These are phyloP conservation scores for Malacoraja senta DNA, from an alignment of 2,797 vertebrate species.

Conservation along the genomic window DNA sequence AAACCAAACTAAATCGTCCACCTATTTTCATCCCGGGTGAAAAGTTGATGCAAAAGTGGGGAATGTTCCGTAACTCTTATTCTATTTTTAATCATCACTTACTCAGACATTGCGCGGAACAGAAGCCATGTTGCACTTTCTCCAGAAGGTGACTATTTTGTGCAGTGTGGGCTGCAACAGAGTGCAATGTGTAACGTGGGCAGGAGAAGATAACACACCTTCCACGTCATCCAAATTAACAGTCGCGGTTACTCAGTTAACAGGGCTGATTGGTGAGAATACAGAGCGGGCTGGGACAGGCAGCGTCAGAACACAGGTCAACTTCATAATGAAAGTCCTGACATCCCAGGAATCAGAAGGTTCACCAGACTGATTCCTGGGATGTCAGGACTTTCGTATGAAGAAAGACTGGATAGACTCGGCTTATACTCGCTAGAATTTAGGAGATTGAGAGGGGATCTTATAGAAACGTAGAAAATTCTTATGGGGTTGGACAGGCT, in stretches of 20 bases:
- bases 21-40: background rate
- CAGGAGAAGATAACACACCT: background rate
- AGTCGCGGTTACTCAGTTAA: slow-evolving; percentile 24
- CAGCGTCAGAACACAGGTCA: background rate
- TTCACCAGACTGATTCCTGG: too few species aligned
- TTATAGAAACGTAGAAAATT: too few species aligned
- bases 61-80: background rate
- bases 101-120: slow-evolving; percentile 13
- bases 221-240: slow-evolving; percentile 4
- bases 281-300: background rate
- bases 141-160: background rate
- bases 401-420: too few species aligned
- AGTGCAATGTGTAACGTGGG: slow-evolving; percentile 19
- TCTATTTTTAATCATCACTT: background rate
- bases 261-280: background rate
- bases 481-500: too few species aligned
- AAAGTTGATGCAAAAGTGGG: background rate
- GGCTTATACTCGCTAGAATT: too few species aligned
- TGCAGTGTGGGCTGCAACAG: slow-evolving; percentile 21
- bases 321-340: too few species aligned
- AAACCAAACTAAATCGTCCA: too few species aligned
- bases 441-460: too few species aligned
- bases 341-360: too few species aligned
- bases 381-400: too few species aligned
- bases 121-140: slow-evolving; percentile 20